phyloP scores from a whole-genome alignment of 1,140 invertebrate species.

The Drosophila yakuba region DNA sequence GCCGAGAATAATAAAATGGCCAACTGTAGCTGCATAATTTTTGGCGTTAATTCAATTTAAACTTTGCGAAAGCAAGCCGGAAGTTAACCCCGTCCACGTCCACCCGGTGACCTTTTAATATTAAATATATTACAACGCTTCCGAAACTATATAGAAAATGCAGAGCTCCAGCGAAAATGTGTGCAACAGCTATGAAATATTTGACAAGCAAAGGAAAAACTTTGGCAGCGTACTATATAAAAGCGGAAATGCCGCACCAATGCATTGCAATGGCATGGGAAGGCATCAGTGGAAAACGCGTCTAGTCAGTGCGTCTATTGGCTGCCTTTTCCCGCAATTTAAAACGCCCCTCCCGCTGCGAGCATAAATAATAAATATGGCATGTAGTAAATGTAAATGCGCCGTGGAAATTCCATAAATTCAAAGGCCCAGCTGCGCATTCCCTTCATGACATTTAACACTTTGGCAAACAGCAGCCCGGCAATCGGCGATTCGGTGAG shows the following conservation, averaged over 20 bases:
- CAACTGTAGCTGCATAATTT: conserved; percentile 61
- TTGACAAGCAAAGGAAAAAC: conserved; percentile 35
- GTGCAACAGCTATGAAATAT: conserved; percentile 64
- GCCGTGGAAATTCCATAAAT: conserved; percentile 73
- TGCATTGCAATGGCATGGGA: neutral
- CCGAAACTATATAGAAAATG: conserved; percentile 20
- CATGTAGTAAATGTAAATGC: conserved; percentile 79
- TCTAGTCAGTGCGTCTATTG: conserved; percentile 59
- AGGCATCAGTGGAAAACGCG: conserved; percentile 54
- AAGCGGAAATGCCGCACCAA: conserved; percentile 50
- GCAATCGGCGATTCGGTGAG: conserved; percentile 25
- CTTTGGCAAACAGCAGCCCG: conserved; percentile 70
- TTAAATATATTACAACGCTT: conserved; percentile 24
- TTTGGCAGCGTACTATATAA: conserved; percentile 53
- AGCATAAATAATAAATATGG: conserved; percentile 77
- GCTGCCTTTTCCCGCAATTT: neutral
- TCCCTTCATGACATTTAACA: conserved; percentile 78
- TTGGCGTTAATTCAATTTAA: conserved; percentile 73
- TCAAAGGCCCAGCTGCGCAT: conserved; percentile 64
- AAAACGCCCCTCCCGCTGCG: neutral
- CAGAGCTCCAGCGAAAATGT: conserved; percentile 32
- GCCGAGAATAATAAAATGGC: conserved; percentile 35
- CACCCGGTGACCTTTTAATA: conserved; percentile 10
- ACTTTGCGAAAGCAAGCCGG: conserved; percentile 56
- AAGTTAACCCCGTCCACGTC: conserved; percentile 21